These are phyloP conservation scores for Anthopleura xanthogrammica DNA, from an alignment of 92 coral and sea anemone genomes.

Conservation along the genomic window DNA sequence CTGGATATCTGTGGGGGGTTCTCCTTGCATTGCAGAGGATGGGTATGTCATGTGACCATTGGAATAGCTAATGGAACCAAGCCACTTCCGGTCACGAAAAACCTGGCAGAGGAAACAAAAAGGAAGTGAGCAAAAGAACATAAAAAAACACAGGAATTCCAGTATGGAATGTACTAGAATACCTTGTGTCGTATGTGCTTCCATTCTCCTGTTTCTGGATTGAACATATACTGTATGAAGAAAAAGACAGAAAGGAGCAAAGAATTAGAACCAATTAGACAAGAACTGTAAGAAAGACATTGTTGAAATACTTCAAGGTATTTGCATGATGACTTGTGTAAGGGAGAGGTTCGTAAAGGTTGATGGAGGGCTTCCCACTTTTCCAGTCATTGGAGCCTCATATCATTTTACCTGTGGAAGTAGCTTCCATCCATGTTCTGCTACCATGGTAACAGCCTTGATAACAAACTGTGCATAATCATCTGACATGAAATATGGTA, in stretches of 20 bases:
- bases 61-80: constrained; percentile 86
- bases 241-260: background rate
- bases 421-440: constrained; percentile 94
- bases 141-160: background rate
- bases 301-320: too few species aligned
- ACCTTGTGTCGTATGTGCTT: constrained; percentile 87
- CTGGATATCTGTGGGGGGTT: constrained; percentile 50
- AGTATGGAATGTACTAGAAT: background rate
- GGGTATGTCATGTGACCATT: constrained; percentile 93
- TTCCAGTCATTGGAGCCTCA: background rate
- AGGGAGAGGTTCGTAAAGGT: too few species aligned
- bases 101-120: constrained; percentile 38
- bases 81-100: constrained; percentile 98
- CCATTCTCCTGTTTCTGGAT: constrained; percentile 99
- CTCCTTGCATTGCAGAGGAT: constrained; percentile 34
- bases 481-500: constrained; percentile 89
- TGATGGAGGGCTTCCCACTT: background rate
- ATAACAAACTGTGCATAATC: constrained; percentile 72
- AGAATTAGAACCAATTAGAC: background rate
- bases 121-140: background rate
- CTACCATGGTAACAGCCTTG: constrained; percentile 80
- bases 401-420: constrained; percentile 77
- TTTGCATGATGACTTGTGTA: background rate
- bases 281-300: background rate
- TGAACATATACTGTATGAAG: constrained; percentile 82